These are phyloP conservation scores for Bergia puertoricense DNA, from an alignment of 92 coral and sea anemone species.

Conservation along the genomic window DNA sequence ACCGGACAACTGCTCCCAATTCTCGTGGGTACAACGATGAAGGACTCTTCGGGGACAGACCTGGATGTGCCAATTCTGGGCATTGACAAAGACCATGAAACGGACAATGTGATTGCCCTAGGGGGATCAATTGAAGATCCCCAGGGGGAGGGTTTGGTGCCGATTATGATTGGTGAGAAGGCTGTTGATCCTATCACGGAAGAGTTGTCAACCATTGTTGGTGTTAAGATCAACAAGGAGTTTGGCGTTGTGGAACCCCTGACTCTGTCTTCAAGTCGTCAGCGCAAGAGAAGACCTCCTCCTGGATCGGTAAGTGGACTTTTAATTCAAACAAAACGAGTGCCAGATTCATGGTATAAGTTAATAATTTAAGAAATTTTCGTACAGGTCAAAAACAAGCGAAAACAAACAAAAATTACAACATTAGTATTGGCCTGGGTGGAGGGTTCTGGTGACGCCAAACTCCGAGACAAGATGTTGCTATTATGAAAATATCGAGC, in stretches of 20 bases:
- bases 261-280: slow-evolving; percentile 89
- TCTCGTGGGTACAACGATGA: slow-evolving; percentile 90
- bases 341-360: too few relatives aligned
- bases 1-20: slow-evolving; percentile 96
- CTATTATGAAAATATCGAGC: too few relatives aligned
- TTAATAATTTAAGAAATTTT: too few relatives aligned
- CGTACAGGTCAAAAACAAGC: too few relatives aligned
- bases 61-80: slow-evolving; percentile 94
- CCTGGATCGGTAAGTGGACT: slow-evolving; percentile 82
- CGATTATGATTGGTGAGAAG: slow-evolving; percentile 97
- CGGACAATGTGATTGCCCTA: slow-evolving; percentile 84
- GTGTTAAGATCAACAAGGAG: slow-evolving; percentile 90
- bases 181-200: slow-evolving; percentile 96
- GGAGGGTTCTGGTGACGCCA: too few relatives aligned
- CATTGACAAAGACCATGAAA: slow-evolving; percentile 88
- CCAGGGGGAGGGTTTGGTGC: slow-evolving; percentile 94
- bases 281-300: slow-evolving; percentile 84
- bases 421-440: too few relatives aligned
- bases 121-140: slow-evolving; percentile 99
- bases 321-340: background rate
- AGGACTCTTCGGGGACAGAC: slow-evolving; percentile 80
- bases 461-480: too few relatives aligned
- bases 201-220: slow-evolving; percentile 86
- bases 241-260: slow-evolving; percentile 89
- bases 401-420: too few relatives aligned